phyloP scores from a whole-genome alignment of 2,113 vertebrate genomes.

The Ictalurus punctatus region DNA sequence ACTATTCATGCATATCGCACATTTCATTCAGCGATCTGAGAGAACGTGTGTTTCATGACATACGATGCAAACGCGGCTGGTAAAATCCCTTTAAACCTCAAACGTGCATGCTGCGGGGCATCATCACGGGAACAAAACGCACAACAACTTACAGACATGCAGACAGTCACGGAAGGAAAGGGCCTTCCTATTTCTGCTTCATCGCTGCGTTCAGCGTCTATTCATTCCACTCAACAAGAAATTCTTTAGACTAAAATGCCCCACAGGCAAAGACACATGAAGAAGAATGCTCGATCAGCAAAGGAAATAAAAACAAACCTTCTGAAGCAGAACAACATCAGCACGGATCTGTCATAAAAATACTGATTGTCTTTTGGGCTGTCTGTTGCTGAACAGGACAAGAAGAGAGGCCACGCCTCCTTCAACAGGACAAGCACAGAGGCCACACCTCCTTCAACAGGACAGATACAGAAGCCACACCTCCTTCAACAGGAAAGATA shows the following conservation, averaged over 20 bases:
- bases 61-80: not conserved
- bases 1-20: not conserved
- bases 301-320: conserved; percentile 36
- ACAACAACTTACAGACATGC: not conserved
- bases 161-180: not conserved
- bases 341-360: conserved; percentile 29
- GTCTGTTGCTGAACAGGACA: not conserved
- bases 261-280: not conserved
- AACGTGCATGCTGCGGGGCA: not conserved
- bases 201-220: not conserved
- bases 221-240: not conserved
- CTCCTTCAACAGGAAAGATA: not conserved
- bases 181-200: not conserved
- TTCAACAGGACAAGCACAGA: not conserved
- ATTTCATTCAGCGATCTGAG: not conserved
- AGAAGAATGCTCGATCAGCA: conserved; percentile 5
- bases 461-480: not conserved
- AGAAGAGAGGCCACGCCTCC: not conserved
- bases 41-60: not conserved
- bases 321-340: conserved; percentile 31
- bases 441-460: not conserved
- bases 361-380: conserved; percentile 9
- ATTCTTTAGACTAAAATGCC: conserved; percentile 8
- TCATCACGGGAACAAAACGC: not conserved
- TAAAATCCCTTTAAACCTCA: not conserved